Evolutionary conservation across 2,888 invertebrate genomes (phyloP), one percentile per base, ranked within the genome.

Genomic region (Pristionchus mayeri): DNA sequence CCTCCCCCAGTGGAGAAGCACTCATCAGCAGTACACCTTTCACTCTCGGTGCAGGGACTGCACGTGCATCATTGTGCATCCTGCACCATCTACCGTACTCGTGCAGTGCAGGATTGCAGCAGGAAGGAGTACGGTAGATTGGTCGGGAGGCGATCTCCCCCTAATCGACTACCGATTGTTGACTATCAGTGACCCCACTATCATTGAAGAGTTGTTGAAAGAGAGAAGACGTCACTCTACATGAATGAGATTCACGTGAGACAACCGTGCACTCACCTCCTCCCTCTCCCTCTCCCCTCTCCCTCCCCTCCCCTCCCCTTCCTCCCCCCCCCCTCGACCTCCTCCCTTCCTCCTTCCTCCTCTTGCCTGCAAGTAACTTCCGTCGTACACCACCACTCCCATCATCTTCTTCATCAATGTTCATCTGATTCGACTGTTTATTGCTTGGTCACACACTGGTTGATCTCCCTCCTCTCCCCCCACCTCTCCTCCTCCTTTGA

Each of bases 181-280:
- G 27, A 63, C 63, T 27, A 34, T 63, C 27, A 40, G 71, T 37
- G 71, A 44, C 40, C 40, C 40, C 44, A 21, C 44, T 44, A n/a
- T 75, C 37, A 40, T 40, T 44, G 71, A 44, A 40, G 71, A 40
- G 40, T 44, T 75, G 44, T 37, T 75, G 71, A 75, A 44, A 75
- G 71, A 75, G 13, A 67, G 71, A 24, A 27, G 34, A 30, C 63
- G 34, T 63, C 63, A 30, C 27, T 63, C 63, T 3, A n/a, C 11
- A 4, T 24, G 60, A 27, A 27, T 9, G 63, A 63, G 34, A 18
- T 34, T 63, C 63, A 63, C 63, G 63, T 63, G 63, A 63, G 30
- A 63, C 18, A 1, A 34, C 18, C 63, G 63, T 63, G 30, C 63
- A 21, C 40, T 30, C 44, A n/a, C 2, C 40, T n/a, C n/a, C 18